Conservation (phyloP, 2,888 invertebrate genomes). For the Diploptera punctata region DNA sequence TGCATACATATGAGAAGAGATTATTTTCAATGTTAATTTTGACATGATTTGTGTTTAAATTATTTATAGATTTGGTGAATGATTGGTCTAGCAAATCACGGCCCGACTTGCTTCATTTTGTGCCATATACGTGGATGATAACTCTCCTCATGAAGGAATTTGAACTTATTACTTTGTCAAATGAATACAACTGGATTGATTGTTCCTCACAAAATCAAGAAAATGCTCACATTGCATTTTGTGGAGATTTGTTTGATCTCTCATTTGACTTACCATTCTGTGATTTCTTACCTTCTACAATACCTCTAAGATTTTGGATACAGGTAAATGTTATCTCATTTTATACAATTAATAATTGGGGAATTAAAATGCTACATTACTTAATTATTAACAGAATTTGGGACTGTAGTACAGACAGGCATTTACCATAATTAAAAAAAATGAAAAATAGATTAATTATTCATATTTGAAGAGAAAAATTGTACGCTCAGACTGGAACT, state of each 20-base stretch:
- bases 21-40: no score
- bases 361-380: no score
- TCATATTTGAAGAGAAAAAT: no score
- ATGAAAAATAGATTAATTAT: no score
- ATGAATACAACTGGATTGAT: constrained; percentile 99
- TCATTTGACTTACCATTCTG: constrained; percentile 94
- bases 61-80: constrained; percentile 84
- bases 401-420: no score
- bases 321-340: constrained; percentile 64
- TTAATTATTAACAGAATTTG: no score
- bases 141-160: constrained; percentile 91
- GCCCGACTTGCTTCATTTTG: constrained; percentile 92
- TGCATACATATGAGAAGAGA: no score
- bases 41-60: no score
- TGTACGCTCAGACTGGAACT: no score
- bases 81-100: constrained; percentile 96
- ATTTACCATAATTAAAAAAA: no score
- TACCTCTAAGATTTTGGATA: constrained; percentile 91
- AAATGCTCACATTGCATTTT: constrained; percentile 89
- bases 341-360: no score
- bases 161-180: constrained; percentile 90
- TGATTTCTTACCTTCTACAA: constrained; percentile 90
- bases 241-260: constrained; percentile 91
- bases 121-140: constrained; percentile 97
- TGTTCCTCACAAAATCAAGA: constrained; percentile 95